phyloP scores from a whole-genome alignment of 2,888 invertebrate genomes.

The Orchesellides sinensis region DNA sequence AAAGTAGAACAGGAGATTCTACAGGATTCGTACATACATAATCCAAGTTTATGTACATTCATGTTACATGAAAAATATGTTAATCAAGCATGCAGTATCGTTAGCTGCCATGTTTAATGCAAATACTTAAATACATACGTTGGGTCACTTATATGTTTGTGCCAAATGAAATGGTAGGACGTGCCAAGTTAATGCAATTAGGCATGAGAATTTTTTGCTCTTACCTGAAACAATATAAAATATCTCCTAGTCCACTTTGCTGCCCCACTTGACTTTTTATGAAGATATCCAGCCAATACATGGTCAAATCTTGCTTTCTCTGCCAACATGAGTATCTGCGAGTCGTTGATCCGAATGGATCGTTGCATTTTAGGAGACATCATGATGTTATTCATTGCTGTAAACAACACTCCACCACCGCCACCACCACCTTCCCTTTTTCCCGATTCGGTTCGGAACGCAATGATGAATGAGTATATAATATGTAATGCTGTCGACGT shows the following conservation, averaged over 20 bases:
- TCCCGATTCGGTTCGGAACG: constrained; percentile 41
- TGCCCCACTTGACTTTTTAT: constrained; percentile 90
- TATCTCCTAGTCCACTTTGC: constrained; percentile 92
- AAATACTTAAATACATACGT: too few species aligned
- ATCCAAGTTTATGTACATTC: not conserved
- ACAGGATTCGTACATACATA: constrained; percentile 75
- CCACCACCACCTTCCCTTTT: constrained; percentile 43
- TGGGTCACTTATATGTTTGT: too few species aligned
- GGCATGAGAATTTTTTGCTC: not conserved
- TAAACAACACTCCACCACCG: constrained; percentile 44
- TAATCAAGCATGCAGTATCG: not conserved
- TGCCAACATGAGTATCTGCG: constrained; percentile 89
- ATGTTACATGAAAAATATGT: constrained; percentile 71
- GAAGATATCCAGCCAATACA: constrained; percentile 88
- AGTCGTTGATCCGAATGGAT: constrained; percentile 89
- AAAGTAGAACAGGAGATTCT: constrained; percentile 95
- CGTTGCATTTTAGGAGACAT: constrained; percentile 92
- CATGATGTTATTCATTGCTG: constrained; percentile 78
- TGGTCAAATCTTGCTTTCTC: constrained; percentile 92
- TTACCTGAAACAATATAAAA: constrained; percentile 90
- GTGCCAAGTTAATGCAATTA: not conserved
- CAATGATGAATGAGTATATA: constrained; percentile 42
- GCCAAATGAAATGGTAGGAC: not conserved
- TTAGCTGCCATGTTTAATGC: not conserved
- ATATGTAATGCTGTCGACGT: too few species aligned